Conservation (phyloP, 1,140 invertebrate species). For the Camponotus pennsylvanicus region DNA sequence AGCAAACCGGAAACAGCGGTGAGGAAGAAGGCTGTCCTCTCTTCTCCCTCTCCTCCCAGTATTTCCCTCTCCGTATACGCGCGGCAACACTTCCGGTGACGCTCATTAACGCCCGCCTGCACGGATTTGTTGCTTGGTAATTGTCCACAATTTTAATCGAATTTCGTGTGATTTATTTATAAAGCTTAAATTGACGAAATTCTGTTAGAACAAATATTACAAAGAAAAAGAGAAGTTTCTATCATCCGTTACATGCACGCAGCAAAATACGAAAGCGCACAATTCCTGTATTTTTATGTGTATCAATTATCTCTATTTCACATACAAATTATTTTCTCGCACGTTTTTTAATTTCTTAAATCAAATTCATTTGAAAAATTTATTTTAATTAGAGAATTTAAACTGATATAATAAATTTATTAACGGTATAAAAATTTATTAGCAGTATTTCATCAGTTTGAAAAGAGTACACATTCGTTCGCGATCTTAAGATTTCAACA, state of each 20-base stretch:
- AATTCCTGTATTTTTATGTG: background rate
- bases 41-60: background rate
- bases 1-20: constrained; percentile 82
- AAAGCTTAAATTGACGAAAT: background rate
- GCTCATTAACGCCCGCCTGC: constrained; percentile 84
- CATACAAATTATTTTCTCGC: too few species aligned
- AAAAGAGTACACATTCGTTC: background rate
- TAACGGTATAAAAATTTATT: too few species aligned
- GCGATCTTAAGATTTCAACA: background rate
- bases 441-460: background rate
- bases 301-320: too few species aligned
- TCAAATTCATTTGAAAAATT: too few species aligned
- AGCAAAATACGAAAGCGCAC: background rate
- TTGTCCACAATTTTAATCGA: constrained; percentile 83
- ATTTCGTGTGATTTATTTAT: constrained; percentile 77
- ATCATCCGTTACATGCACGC: background rate
- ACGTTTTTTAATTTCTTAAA: too few species aligned
- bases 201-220: background rate
- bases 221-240: background rate
- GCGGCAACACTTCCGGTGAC: constrained; percentile 82
- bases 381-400: too few species aligned
- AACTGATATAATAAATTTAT: too few species aligned
- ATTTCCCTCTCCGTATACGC: constrained; percentile 14
- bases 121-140: constrained; percentile 84
- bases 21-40: constrained; percentile 64